Conservation (phyloP, 2,797 vertebrate species). For the Anomalospiza imberbis region DNA sequence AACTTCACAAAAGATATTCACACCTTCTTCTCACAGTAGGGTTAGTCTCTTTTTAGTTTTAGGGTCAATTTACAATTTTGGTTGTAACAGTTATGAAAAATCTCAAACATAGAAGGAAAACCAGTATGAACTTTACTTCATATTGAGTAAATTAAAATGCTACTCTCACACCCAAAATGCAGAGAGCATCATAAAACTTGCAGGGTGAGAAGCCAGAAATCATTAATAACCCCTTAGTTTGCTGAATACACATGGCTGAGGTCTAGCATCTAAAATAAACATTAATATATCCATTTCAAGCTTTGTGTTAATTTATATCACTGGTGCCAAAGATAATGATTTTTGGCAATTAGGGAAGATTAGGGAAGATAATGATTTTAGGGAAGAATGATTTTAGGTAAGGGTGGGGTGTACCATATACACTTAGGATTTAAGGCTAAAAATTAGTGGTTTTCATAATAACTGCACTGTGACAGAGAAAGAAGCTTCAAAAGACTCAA, state of each 20-base stretch:
- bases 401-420: neutral
- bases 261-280: neutral
- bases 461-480: neutral
- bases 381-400: neutral
- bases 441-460: neutral
- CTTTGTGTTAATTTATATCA: neutral
- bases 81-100: neutral
- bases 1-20: neutral
- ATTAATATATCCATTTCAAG: neutral
- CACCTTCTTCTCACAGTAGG: neutral
- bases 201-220: neutral
- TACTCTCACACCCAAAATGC: neutral
- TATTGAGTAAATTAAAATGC: neutral
- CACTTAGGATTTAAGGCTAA: neutral
- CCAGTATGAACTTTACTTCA: neutral
- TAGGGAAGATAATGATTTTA: neutral
- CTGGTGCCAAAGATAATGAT: neutral
- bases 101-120: neutral
- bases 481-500: conserved; percentile 11
- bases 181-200: neutral
- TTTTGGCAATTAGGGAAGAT: neutral
- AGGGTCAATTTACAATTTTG: neutral
- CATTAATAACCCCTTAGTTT: neutral
- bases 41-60: neutral
- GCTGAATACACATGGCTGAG: neutral